phyloP scores from a whole-genome alignment of 53 echinoderm and acorn worm species.

The Mesocentrotus franciscanus region DNA sequence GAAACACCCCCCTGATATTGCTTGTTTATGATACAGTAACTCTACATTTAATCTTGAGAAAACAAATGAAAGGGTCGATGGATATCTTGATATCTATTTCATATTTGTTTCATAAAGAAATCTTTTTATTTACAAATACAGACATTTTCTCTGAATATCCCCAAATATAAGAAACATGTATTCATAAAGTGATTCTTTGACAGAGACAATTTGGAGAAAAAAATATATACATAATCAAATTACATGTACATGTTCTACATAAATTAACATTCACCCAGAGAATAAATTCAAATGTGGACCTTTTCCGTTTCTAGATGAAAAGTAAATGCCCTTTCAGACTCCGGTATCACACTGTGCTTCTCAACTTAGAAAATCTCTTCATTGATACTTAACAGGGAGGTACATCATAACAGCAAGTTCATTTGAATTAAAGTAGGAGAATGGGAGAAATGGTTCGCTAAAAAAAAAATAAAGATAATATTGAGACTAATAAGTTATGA shows the following conservation, averaged over 20 bases:
- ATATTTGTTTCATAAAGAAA: conserved; percentile 30
- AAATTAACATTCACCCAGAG: neutral
- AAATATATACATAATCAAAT: neutral
- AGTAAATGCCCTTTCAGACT: neutral
- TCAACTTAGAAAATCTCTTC: too few species aligned
- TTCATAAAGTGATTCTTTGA: neutral
- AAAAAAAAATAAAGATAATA: too few species aligned
- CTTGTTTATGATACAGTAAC: too few species aligned
- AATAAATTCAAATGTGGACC: neutral
- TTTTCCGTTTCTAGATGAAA: neutral
- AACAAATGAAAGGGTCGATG: too few species aligned
- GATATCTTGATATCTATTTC: neutral
- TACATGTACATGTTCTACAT: conserved; percentile 19
- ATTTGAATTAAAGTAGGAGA: too few species aligned
- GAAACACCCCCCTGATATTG: too few species aligned
- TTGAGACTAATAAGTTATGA: too few species aligned
- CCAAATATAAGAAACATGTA: neutral
- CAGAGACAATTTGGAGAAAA: neutral
- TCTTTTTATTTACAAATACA: conserved; percentile 47
- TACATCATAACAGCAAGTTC: too few species aligned
- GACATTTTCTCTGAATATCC: conserved; percentile 7
- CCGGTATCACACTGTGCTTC: too few species aligned
- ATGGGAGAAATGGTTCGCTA: too few species aligned
- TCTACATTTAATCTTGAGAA: too few species aligned
- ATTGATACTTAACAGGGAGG: too few species aligned